Evolutionary conservation across 2,797 vertebrate species (phyloP), one percentile per base, ranked within the genome.

Genomic region (Hoplostethus mediterraneus): DNA sequence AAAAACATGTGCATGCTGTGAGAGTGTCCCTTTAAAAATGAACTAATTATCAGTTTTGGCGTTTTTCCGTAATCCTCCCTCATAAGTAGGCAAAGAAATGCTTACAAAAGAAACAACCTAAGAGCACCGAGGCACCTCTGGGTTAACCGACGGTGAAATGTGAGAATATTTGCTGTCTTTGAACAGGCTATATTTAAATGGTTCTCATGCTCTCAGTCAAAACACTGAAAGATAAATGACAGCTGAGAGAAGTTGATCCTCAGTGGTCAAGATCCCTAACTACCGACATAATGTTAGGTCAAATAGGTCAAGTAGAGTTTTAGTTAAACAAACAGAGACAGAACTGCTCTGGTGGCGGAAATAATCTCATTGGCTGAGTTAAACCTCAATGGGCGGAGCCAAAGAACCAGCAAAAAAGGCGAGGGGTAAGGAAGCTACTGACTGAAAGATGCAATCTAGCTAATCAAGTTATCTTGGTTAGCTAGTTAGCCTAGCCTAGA

Each of bases 161-260:
- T 62, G 76, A 81, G 68, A 47, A 33, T 3, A 6, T 56, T 75
- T 30, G 42, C 36, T 67, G 64, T 73, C 58, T 48, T 59, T 59
- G 17, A 58, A 58, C 63, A 54, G 59, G 60, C 73, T 10, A 3
- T 58, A 36, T 48, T 49, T 31, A 80, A 84, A 84, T 67, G 73
- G n/a, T 85, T 84, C 69, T 67, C 72, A 77, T n/a, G 71, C 62
- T 80, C 58, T 59, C 58, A 14, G 73, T 79, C 61, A 60, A 59
- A 67, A 62, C 1, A 4, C 51, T 12, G 71, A 74, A 21, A 17
- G 14, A 51, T 67, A 25, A 63, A 51, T 63, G 60, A 45, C 57
- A 76, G 77, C 65, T 47, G 49, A 60, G 40, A 71, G 45, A 67
- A 3, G 17, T 0, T 59, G 30, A 79, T 71, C 45, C 63, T 53